Evolutionary conservation across 1,140 invertebrate genomes (phyloP), one percentile per base, ranked within the genome.

Genomic region (Anastatus disparis): DNA sequence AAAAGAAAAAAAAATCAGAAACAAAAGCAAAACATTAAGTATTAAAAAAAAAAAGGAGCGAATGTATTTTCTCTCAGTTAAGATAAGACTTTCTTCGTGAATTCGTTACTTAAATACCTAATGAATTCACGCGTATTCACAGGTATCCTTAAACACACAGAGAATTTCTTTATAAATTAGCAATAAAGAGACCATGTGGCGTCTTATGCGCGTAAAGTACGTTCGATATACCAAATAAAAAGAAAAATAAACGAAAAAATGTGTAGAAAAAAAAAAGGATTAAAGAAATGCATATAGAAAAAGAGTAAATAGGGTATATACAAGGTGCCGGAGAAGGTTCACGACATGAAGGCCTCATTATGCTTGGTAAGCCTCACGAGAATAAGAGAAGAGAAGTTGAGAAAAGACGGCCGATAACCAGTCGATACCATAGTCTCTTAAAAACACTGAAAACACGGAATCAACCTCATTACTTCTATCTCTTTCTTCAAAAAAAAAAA

Each of bases 391-490:
- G 42, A 26, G 61, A 64, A 35, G 12, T 35, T 44, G 58, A 73
- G 71, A 80, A 75, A 76, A 76, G 70, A 52, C 44, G 69, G 67
- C 78, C 75, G 83, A 84, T 84, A 84, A 83, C 31, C 63, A 22
- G n/a, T 38, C 64, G 53, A 66, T 66, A 66, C 26, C 40, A 50
- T 27, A 0, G 75, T 68, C 65, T 20, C 74, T 73, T 76, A 79
- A 79, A 84, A 81, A 84, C 78, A 80, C 78, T 78, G 77, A 81
- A 81, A 84, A 81, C 78, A 82, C 74, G 76, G 77, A 83, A 79
- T 82, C 79, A 78, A 77, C 82, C 82, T 83, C 83, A 79, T 84
- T 84, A 83, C 81, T 84, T 82, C 76, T 81, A 81, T 61, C 64
- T 84, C 82, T 78, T 69, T 71, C 73, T 81, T 71, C 29, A 52